phyloP scores from a whole-genome alignment of 2,888 invertebrate species.

The Drosophila neutralis region DNA sequence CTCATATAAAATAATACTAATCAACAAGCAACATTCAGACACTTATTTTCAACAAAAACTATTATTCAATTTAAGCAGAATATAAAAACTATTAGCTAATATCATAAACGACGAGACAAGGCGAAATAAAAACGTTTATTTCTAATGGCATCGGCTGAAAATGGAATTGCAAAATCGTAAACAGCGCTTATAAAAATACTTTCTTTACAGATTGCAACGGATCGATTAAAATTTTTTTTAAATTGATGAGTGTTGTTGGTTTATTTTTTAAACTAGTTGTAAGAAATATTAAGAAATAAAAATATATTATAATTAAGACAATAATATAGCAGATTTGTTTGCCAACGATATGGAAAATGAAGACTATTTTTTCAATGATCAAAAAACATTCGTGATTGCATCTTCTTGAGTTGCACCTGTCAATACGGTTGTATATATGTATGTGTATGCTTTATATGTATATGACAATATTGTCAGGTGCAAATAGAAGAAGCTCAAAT shows the following conservation, averaged over 20 bases:
- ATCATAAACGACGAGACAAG: background rate
- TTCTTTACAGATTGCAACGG: background rate
- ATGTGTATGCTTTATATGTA: too few relatives aligned
- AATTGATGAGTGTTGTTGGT: fast-evolving
- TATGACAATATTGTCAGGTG: background rate
- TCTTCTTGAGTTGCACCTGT: background rate
- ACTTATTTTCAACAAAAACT: too few relatives aligned
- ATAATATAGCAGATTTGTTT: too few relatives aligned
- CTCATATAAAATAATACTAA: too few relatives aligned
- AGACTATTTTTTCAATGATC: background rate
- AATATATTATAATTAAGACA: too few relatives aligned
- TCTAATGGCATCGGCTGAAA: background rate
- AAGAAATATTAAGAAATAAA: background rate
- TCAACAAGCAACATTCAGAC: too few relatives aligned
- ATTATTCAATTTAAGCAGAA: background rate
- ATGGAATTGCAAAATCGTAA: background rate
- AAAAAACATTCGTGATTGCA: background rate
- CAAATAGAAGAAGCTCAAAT: background rate
- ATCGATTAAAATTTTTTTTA: background rate
- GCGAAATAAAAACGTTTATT: background rate
- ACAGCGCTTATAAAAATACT: background rate
- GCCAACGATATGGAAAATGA: background rate
- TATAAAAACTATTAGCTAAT: background rate
- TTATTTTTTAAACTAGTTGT: background rate
- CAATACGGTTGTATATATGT: too few relatives aligned